Base-by-base conservation (phyloP, 2,797 vertebrate species). In the Syngnathus rostellatus region DNA sequence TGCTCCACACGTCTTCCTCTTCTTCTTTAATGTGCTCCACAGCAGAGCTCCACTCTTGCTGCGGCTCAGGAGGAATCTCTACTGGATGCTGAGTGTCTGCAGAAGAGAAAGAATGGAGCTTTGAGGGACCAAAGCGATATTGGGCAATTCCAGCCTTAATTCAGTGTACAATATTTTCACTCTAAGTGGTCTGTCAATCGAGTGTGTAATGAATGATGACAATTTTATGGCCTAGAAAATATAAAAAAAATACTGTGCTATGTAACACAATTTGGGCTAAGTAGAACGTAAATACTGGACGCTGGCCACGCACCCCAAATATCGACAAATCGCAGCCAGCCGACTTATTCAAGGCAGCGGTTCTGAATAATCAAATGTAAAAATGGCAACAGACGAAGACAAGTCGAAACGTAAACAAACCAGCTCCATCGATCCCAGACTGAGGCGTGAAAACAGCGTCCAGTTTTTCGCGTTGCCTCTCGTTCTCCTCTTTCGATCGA, bases 11-110 rank as follows among this genome's bases (percentile, higher is more conserved):
- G 17, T 51, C n/a, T 0, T 69, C 67, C 12, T 43, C n/a, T 0
- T 69, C 71, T 38, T 65, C 57, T 70, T 55, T 55, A 55, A 55
- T 55, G 23, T 55, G 53, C 31, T 31, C 2, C 31, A 31, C 31
- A 31, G 53, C 5, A 10, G 21, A 23, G 11, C 53, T 55, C 53
- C 6, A 63, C 53, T 31, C 53, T 5, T 70, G 46, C 7, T 61
- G 45, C 59, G 59, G 60, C 0, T 68, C 65, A 21, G 65, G 39
- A 39, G 65, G 63, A 55, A 66, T 57, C 40, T 50, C 19, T 23
- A 55, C 19, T 21, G 25, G 46, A 11, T 63, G 70, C 17, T 60
- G 69, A 11, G 54, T 38, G 0, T 39, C 69, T 69, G 53, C 45
- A 63, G 23, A 55, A 55, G 11, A 55, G 53, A 23, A 55, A 55